phyloP scores from a whole-genome alignment of 1,140 invertebrate species.

The Micrasema longulum region DNA sequence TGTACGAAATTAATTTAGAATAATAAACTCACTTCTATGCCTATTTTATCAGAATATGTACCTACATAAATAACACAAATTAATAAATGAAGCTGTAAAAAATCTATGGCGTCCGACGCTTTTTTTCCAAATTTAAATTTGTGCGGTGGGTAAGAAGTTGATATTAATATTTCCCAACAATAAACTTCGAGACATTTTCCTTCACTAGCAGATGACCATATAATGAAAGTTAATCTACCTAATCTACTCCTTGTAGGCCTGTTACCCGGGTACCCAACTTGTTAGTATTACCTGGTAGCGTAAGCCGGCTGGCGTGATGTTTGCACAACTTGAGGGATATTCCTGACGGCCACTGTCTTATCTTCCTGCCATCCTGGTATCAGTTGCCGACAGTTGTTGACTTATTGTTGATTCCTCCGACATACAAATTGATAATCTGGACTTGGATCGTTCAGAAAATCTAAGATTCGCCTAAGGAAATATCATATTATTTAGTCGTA shows the following conservation, averaged over 20 bases:
- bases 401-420: slow-evolving; percentile 38
- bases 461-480: too few species aligned
- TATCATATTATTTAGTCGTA: too few species aligned
- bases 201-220: not conserved
- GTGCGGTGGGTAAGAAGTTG: too few species aligned
- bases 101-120: too few species aligned
- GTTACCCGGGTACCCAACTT: not conserved
- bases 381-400: slow-evolving; percentile 52
- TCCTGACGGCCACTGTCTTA: slow-evolving; percentile 20
- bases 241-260: not conserved
- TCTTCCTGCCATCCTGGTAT: slow-evolving; percentile 33
- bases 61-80: too few species aligned
- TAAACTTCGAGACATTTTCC: too few species aligned
- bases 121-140: too few species aligned
- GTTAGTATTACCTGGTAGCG: not conserved
- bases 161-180: too few species aligned
- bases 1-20: too few species aligned
- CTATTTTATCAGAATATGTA: too few species aligned
- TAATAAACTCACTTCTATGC: too few species aligned
- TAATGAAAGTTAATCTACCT: not conserved
- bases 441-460: slow-evolving; percentile 2
- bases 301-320: slow-evolving; percentile 34
- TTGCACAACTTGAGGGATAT: slow-evolving; percentile 42
- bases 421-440: slow-evolving; percentile 36
- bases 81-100: too few species aligned